Conservation (phyloP, 2,113 vertebrate genomes). For the Nannospalax galili region DNA sequence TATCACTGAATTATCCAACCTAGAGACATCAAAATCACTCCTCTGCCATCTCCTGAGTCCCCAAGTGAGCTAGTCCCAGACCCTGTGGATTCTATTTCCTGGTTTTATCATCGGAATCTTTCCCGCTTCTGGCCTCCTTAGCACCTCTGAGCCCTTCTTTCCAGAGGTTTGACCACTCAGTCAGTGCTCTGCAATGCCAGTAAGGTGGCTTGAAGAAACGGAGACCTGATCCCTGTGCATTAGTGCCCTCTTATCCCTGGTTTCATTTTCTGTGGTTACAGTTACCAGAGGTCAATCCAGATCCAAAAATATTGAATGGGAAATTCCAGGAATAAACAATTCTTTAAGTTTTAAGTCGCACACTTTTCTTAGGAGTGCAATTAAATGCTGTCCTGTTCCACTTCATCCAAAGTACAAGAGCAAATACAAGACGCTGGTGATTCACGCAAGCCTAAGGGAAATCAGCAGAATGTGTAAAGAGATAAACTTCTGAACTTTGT, state of each 20-base stretch:
- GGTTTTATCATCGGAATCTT: neutral
- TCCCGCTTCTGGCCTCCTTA: too few species aligned
- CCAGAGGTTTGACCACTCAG: neutral
- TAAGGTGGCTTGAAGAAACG: neutral
- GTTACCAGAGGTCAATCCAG: neutral
- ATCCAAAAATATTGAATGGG: neutral
- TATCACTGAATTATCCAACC: neutral
- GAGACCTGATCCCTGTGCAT: neutral
- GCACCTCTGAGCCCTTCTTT: neutral
- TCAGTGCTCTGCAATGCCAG: neutral
- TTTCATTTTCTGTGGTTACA: neutral
- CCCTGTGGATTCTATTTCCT: neutral
- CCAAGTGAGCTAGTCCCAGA: neutral
- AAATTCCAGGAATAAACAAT: neutral
- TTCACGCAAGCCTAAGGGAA: neutral
- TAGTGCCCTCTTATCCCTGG: too few species aligned
- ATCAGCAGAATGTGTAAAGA: neutral
- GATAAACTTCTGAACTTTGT: neutral
- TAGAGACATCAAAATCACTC: neutral
- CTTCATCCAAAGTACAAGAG: neutral
- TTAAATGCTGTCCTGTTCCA: neutral
- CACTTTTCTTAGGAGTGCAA: neutral
- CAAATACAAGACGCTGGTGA: neutral
- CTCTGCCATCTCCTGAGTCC: neutral
- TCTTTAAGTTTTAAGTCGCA: neutral